phyloP scores from a whole-genome alignment of 2,888 invertebrate genomes.

The Latrodectus hesperus region DNA sequence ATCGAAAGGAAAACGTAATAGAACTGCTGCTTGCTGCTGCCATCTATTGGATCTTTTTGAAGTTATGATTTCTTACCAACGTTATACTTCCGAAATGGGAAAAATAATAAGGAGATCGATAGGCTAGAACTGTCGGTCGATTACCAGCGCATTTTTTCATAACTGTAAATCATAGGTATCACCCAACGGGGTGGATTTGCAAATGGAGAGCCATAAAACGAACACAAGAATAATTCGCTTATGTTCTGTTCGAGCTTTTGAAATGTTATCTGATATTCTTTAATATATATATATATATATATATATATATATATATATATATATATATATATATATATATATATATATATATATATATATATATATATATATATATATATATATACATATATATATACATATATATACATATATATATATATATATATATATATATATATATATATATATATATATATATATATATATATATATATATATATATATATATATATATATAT shows the following conservation, averaged over 20 bases:
- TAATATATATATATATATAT: neutral
- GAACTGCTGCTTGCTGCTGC: conserved; percentile 35
- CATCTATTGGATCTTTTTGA: conserved; percentile 22
- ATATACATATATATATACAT: no score
- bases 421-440: no score
- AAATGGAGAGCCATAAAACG: conserved; percentile 38
- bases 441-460: no score
- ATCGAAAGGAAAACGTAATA: conserved; percentile 39
- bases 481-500: no score
- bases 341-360: no score
- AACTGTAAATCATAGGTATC: conserved; percentile 50
- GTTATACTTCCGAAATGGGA: neutral
- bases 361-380: no score
- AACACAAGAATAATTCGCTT: conserved; percentile 12
- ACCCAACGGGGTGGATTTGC: conserved; percentile 28
- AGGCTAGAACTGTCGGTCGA: conserved; percentile 59
- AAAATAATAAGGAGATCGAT: conserved; percentile 43
- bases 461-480: no score
- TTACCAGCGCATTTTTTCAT: conserved; percentile 62
- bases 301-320: no score
- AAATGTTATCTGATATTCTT: conserved; percentile 1
- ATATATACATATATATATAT: no score
- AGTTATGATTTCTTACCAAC: neutral
- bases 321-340: no score
- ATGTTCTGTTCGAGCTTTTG: conserved; percentile 38